Evolutionary conservation across 2,113 vertebrate genomes (phyloP), one percentile per base, ranked within the genome.

Genomic region (Crotalus helleri): DNA sequence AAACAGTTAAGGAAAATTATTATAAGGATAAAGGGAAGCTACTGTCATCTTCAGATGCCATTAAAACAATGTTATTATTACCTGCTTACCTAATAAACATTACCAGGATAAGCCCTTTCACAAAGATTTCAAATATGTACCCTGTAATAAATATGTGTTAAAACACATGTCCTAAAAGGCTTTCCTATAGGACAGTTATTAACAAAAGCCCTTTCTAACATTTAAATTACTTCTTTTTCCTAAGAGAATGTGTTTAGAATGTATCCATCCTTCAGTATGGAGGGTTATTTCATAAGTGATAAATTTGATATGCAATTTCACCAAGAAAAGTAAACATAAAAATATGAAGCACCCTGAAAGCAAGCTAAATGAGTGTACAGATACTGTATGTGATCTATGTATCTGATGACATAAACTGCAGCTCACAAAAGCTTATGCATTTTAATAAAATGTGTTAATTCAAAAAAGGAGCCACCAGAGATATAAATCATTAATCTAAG

Each of bases 201-300:
- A 44, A 13, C 44, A 39, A 90, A 81, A 9, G 29, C 53, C 86
- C 57, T 86, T 81, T 9, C 5, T 23, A 53, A 4, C 19, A 59
- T 58, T 46, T 92, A 12, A 5, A 49, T 5, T 51, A 13, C 0
- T 23, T 8, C 92, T 87, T 92, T 64, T 81, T 87, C 23, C 58
- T 39, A 92, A 21, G 87, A 8, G 12, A 69, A 69, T 69, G 74
- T 10, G 5, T 0, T 53, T 54, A 55, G 53, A n/a, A 55, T 88
- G 26, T 54, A 88, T 88, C 19, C 29, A 19, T 21, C 29, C 1
- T 33, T 57, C 69, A 39, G 8, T 39, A 9, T 0, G 90, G 61
- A n/a, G 19, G 89, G 87, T 55, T 24, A 64, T 15, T 85, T 93
- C 93, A 39, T 39, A 93, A 64, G 19, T 90, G 26, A 92, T 57